Base-by-base conservation (phyloP, 2,113 vertebrate species). In the Psittacus erithacus region DNA sequence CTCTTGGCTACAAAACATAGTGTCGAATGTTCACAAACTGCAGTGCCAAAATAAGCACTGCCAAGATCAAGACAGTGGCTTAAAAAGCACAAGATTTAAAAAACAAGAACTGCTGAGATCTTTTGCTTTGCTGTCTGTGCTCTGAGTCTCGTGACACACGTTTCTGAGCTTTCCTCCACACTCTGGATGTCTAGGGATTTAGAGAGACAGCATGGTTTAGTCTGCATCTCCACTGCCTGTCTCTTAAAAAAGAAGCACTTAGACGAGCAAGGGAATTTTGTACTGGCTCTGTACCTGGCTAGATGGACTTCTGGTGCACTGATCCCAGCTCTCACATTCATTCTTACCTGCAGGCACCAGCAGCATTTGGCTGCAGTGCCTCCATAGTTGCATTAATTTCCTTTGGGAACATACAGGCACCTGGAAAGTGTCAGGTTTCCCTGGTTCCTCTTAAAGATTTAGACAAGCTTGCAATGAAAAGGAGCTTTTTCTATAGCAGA, bases 11-110 rank as follows among this genome's bases (percentile, higher is more conserved):
- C 41, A 79, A 94, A 90, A 59, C 60, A 47, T 49, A n/a, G 55
- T 84, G 76, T 82, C 93, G 69, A 95, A 84, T 92, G 80, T 91
- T 96, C 95, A 71, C 77, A 65, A 88, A 47, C 31, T 52, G 33
- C 50, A 71, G 46, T 87, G 96, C 96, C 95, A 97, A 93, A 95
- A 76, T 62, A 95, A 97, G 84, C 86, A 69, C 70, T 85, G 89
- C 82, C 95, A 96, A 68, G 88, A 96, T 88, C 92, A 96, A 95
- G 88, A 92, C 90, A 91, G 92, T 94, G 93, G 93, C 88, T 96
- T 97, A 84, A 86, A 92, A 92, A 91, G 92, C 39, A 64, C 86
- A 82, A 65, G 73, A 73, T 82, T 84, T 75, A 14, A 86, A 68
- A 86, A 86, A 43, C 11, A 80, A 86, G 53, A 92, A 82, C 47